Evolutionary conservation across 2,888 invertebrate genomes (phyloP).

Genomic region (Caenorhabditis wallacei): DNA sequence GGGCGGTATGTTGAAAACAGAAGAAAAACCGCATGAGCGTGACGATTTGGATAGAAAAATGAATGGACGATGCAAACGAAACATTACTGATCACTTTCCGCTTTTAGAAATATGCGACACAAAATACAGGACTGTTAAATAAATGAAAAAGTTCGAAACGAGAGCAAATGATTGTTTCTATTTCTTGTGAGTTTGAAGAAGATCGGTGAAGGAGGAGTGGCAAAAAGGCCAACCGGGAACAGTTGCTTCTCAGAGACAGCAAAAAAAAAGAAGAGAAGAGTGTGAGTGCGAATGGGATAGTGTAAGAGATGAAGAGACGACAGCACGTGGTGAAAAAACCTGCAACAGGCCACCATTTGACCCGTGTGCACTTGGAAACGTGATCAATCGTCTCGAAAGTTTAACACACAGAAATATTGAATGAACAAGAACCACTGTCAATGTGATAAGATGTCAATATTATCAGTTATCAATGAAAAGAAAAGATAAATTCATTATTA

Average conservation of each 20-base stretch:
- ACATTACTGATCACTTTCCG: constrained; percentile 54
- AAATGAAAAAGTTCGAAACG: constrained; percentile 5
- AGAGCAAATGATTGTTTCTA: constrained; percentile 48
- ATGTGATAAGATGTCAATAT: neutral
- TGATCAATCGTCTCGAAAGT: constrained; percentile 46
- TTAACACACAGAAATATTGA: constrained; percentile 20
- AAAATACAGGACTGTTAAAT: constrained; percentile 2
- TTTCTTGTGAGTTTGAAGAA: constrained; percentile 36
- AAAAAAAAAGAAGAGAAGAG: constrained; percentile 48
- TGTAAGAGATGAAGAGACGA: constrained; percentile 21
- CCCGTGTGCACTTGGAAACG: constrained; percentile 55
- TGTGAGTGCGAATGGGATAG: constrained; percentile 20
- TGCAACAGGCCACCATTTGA: constrained; percentile 59
- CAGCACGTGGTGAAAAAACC: constrained; percentile 46
- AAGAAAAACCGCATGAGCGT: constrained; percentile 27
- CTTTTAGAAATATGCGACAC: constrained; percentile 12
- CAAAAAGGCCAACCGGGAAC: constrained; percentile 46
- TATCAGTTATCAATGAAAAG: constrained; percentile 5
- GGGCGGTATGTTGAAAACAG: constrained; percentile 12
- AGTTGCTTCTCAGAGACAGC: constrained; percentile 47
- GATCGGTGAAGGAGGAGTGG: constrained; percentile 44
- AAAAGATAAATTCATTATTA: too few relatives aligned
- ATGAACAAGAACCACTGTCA: constrained; percentile 9
- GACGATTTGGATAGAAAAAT: constrained; percentile 16
- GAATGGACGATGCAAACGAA: constrained; percentile 21